Evolutionary conservation across 2,797 vertebrate species (phyloP), one percentile per base, ranked within the genome.

Genomic region (Sciaenops ocellatus): DNA sequence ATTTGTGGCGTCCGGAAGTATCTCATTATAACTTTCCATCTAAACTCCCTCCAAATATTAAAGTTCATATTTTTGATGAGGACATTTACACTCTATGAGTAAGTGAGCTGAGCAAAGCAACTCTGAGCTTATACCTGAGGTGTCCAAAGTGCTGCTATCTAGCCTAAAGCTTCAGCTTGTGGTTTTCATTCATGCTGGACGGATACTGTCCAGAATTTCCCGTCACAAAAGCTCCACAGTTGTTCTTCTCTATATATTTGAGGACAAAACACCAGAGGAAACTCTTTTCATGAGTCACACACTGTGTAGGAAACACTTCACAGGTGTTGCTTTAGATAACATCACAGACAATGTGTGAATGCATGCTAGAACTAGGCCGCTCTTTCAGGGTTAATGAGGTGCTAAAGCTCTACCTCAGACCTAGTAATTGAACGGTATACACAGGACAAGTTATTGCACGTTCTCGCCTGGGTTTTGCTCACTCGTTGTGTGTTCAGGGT

Each of bases 211-310:
- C 9, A 24, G 1, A 15, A 2, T 54, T 65, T 82, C 15, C 34
- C 44, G 15, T 64, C 20, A 54, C 52, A 48, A 28, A 16, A 18
- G 48, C 57, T 47, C 20, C 46, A 50, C 42, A 18, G 12, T 65
- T 28, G 17, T 12, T 64, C 15, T 46, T 73, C 22, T 64, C 30
- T 59, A 24, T 9, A 56, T 61, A 72, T 56, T 64, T 54, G 22
- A 34, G 22, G 22, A 57, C 44, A 73, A 44, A 71, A 64, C 61
- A 74, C 47, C 42, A 56, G 4, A 52, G 48, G 57, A 80, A 75
- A 72, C 30, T 9, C 11, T 26, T 83, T 57, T 46, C 52, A 48
- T 71, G 61, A 86, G 44, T 82, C 73, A 85, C 34, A 41, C 4
- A 64, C 57, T 3, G 18, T 56, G 67, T 15, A 44, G 16, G 22